Conservation (phyloP, 2,888 invertebrate species). For the Sthenelais limicola region DNA sequence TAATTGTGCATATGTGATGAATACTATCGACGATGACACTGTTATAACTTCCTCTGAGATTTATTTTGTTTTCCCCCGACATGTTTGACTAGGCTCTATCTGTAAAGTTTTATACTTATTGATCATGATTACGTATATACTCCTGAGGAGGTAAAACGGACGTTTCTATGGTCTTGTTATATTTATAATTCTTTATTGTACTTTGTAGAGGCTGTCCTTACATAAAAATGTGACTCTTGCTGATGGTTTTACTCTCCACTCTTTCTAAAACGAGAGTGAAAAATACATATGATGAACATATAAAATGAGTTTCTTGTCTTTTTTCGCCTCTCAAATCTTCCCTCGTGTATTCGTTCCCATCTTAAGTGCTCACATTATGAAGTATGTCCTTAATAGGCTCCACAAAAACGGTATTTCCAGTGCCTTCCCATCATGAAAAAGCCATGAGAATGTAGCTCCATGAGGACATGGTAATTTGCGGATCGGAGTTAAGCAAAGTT, state of each 20-base stretch:
- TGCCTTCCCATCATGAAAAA: too few relatives aligned
- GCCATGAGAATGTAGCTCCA: too few relatives aligned
- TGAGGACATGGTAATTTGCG: too few relatives aligned
- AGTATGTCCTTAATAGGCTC: too few relatives aligned
- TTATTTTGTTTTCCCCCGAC: conserved; percentile 27
- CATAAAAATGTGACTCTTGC: conserved; percentile 32
- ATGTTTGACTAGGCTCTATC: conserved; percentile 21
- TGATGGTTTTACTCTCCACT: conserved; percentile 32
- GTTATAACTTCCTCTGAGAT: conserved; percentile 18
- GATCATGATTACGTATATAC: conserved; percentile 13
- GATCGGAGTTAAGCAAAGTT: too few relatives aligned
- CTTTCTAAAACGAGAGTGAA: conserved; percentile 33
- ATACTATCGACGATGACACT: conserved; percentile 32
- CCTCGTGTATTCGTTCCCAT: too few relatives aligned
- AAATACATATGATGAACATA: conserved; percentile 29
- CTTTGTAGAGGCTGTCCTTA: conserved; percentile 19
- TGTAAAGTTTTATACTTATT: conserved; percentile 38
- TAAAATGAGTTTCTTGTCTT: too few relatives aligned
- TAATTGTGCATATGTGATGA: conserved; percentile 36
- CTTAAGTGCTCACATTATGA: too few relatives aligned
- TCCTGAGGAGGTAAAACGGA: neutral
- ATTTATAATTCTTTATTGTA: conserved; percentile 30
- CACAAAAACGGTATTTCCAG: too few relatives aligned
- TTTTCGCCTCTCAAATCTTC: too few relatives aligned
- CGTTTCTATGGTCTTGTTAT: conserved; percentile 34